A percentile compares a stretch with the other conserved stretches of the same genome.
Evolutionary conservation across 1,140 invertebrate species (phyloP).

Genomic region (Lycorma delicatula): DNA sequence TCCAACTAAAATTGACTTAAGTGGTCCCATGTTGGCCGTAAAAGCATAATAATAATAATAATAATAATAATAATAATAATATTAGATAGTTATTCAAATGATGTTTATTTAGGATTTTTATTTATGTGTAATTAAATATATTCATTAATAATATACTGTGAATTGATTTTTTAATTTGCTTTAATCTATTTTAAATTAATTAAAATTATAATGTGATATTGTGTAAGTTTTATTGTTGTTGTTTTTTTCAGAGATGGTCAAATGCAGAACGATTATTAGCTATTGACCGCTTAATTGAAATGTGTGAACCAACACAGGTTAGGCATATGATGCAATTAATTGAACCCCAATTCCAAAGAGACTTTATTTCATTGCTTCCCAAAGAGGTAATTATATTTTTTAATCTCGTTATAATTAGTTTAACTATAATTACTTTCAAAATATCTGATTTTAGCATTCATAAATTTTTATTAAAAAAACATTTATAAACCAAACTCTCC

Average conservation of each 20-base stretch:
- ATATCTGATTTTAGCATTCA: too few species aligned
- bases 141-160: too few species aligned
- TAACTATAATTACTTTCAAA: background rate
- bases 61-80: too few species aligned
- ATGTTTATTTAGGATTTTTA: too few species aligned
- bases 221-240: conserved; percentile 21
- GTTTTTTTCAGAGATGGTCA: conserved; percentile 67
- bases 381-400: conserved; percentile 56
- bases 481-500: too few species aligned
- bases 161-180: background rate
- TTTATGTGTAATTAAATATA: too few species aligned
- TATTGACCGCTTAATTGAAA: conserved; percentile 78
- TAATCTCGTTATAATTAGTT: background rate
- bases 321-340: conserved; percentile 95
- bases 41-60: too few species aligned
- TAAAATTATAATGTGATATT: background rate
- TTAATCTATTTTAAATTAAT: conserved; percentile 6
- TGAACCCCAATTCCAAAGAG: conserved; percentile 94
- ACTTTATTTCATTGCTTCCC: conserved; percentile 93
- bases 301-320: conserved; percentile 86
- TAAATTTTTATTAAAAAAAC: too few species aligned
- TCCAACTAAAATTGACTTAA: too few species aligned
- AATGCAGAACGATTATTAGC: conserved; percentile 82
- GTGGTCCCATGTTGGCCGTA: too few species aligned
- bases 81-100: too few species aligned